These are phyloP conservation scores for Lithodes maja DNA, from an alignment of 2,888 invertebrate species.

Conservation along the genomic window DNA sequence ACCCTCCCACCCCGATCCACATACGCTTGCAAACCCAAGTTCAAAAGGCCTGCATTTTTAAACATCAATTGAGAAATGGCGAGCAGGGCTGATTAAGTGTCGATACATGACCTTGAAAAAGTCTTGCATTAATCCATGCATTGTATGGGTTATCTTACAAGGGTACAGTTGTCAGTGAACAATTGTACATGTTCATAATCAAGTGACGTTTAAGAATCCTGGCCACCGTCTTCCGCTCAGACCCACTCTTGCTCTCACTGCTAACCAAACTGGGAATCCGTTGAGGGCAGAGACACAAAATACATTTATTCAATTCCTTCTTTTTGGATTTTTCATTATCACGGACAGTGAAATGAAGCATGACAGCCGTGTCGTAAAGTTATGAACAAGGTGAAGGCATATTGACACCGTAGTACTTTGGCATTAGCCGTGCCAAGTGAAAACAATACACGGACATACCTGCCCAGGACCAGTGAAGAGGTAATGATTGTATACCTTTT, in stretches of 20 bases:
- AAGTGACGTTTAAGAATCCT: slow-evolving; percentile 49
- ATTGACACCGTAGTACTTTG: not conserved
- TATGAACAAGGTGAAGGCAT: not conserved
- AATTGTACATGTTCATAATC: slow-evolving; percentile 9
- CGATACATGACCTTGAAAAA: not conserved
- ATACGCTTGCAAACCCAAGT: slow-evolving; percentile 49
- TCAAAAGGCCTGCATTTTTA: slow-evolving; percentile 51
- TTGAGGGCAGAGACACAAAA: slow-evolving; percentile 43
- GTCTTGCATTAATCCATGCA: not conserved
- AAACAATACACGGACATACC: not conserved
- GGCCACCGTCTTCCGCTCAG: slow-evolving; percentile 51
- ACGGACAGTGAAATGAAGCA: slow-evolving; percentile 32
- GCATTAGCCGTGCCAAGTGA: not conserved
- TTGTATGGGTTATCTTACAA: not conserved
- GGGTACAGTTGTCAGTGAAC: not conserved
- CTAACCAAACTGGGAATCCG: slow-evolving; percentile 31
- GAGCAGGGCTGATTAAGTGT: not conserved
- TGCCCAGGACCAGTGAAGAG: not conserved
- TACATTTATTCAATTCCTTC: slow-evolving; percentile 25
- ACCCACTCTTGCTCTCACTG: slow-evolving; percentile 28
- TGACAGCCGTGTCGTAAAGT: slow-evolving; percentile 4
- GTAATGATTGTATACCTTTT: not conserved
- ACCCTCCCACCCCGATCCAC: not conserved
- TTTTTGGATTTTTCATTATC: slow-evolving; percentile 34
- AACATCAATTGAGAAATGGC: slow-evolving; percentile 27